A percentile compares a stretch with the other conserved stretches of the same genome.
phyloP scores from a whole-genome alignment of 2,113 vertebrate species.

The Planiliza haematocheilus region DNA sequence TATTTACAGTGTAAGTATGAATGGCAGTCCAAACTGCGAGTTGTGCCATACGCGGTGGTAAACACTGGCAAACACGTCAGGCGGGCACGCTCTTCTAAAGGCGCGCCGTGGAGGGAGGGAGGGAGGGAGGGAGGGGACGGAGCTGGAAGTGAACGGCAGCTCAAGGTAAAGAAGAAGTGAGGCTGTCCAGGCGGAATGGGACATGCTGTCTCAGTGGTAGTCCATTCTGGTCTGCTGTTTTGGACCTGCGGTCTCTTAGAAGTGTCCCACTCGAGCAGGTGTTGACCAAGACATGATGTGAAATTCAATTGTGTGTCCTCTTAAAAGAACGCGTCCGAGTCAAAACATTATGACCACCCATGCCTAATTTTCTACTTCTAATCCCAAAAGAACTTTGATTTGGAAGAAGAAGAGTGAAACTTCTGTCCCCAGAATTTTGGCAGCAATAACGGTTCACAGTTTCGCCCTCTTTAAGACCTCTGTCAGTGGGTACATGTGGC shows the following conservation, averaged over 20 bases:
- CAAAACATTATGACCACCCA: no score
- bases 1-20: conserved; percentile 80
- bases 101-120: conserved; percentile 18
- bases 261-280: background rate
- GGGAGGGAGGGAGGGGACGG: conserved; percentile 1
- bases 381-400: no score
- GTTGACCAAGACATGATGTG: background rate
- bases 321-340: no score
- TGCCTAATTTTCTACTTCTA: no score
- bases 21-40: conserved; percentile 68
- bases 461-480: no score
- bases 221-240: background rate
- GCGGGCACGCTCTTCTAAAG: conserved; percentile 15
- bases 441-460: no score
- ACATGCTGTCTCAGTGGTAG: background rate
- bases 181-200: background rate
- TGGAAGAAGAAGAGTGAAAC: no score
- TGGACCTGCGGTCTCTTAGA: background rate
- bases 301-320: no score
- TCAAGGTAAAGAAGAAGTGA: conserved; percentile 9
- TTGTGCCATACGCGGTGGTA: conserved; percentile 53
- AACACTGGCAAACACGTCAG: conserved; percentile 62
- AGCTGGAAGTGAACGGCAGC: background rate
- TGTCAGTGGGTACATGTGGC: no score
- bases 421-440: no score